Conservation (phyloP, 2,113 vertebrate species). For the Narcine bancroftii region DNA sequence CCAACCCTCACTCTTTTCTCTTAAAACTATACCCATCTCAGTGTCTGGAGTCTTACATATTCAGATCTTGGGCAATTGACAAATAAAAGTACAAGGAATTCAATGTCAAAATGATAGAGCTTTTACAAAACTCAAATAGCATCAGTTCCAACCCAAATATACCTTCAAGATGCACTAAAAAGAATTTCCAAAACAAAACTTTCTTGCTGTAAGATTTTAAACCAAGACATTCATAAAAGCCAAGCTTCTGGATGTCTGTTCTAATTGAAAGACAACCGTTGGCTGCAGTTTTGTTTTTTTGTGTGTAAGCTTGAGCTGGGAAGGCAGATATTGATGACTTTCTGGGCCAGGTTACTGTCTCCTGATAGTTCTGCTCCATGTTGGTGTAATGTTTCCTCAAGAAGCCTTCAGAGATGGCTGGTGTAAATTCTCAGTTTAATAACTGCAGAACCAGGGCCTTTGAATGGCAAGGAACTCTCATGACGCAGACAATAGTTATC, state of each 20-base stretch:
- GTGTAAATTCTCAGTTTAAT: too few relatives aligned
- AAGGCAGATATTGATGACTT: background rate
- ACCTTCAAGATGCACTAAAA: background rate
- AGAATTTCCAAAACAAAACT: background rate
- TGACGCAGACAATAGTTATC: too few relatives aligned
- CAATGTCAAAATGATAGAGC: background rate
- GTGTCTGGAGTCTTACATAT: background rate
- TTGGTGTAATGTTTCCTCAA: too few relatives aligned
- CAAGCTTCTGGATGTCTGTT: background rate
- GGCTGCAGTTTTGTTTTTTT: background rate
- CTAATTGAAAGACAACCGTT: background rate
- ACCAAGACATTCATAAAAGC: background rate
- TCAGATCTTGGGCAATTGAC: background rate
- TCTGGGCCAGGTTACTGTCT: background rate
- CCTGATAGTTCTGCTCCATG: too few relatives aligned
- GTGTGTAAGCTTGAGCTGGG: background rate
- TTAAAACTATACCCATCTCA: background rate
- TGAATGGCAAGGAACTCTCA: too few relatives aligned
- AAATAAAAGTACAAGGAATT: background rate
- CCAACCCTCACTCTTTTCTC: background rate
- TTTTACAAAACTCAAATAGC: background rate
- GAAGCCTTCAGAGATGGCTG: too few relatives aligned
- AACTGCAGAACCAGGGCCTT: too few relatives aligned
- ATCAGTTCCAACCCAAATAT: background rate
- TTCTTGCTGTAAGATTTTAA: background rate